Evolutionary conservation across 2,113 vertebrate genomes (phyloP).

Genomic region (Pteropus alecto): DNA sequence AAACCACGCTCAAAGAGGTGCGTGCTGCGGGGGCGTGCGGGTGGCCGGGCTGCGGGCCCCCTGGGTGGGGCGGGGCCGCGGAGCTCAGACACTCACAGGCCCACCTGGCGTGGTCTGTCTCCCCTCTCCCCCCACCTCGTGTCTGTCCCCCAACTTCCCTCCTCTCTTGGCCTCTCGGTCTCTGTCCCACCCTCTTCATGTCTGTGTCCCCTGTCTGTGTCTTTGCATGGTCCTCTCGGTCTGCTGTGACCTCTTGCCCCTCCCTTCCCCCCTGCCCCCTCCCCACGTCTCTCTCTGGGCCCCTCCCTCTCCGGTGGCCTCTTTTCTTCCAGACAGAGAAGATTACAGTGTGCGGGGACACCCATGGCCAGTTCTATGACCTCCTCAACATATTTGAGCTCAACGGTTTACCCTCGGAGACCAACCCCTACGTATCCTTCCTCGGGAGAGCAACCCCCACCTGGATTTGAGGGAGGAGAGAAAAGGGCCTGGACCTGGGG

Average conservation of each 20-base stretch:
- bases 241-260: conserved; percentile 28
- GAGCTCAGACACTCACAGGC: conserved; percentile 10
- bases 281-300: conserved; percentile 68
- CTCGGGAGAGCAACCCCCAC: accelerated
- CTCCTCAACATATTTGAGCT: conserved; percentile 95
- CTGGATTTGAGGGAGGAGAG: not conserved
- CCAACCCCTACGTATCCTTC: conserved; percentile 96
- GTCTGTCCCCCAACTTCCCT: not conserved
- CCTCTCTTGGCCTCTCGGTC: not conserved
- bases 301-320: conserved; percentile 70
- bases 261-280: not conserved
- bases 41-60: accelerated
- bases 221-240: conserved; percentile 23
- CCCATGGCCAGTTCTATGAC: conserved; percentile 95
- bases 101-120: not conserved
- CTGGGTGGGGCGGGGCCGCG: not conserved
- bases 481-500: accelerated
- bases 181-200: not conserved
- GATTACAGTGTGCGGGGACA: conserved; percentile 96
- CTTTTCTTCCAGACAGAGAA: conserved; percentile 89
- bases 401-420: conserved; percentile 92
- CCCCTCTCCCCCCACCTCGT: not conserved
- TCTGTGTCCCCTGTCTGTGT: not conserved
- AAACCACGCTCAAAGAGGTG: conserved; percentile 92
- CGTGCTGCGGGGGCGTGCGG: not conserved